Conservation (phyloP, 2,888 invertebrate genomes). For the Cryptocheilus praepositus region DNA sequence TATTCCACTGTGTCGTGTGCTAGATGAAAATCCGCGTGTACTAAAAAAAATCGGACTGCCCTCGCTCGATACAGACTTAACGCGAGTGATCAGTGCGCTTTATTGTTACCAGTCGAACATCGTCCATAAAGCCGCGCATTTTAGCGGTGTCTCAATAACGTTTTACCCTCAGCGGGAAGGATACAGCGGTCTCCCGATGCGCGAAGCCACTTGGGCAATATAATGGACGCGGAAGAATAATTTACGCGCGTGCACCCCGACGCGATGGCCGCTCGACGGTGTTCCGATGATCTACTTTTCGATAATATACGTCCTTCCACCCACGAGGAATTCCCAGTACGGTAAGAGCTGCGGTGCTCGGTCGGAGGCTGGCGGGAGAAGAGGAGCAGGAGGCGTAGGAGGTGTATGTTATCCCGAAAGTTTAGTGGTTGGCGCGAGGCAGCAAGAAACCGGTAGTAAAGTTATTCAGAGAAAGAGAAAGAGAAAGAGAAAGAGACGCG, state of each 20-base stretch:
- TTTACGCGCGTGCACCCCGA: background rate
- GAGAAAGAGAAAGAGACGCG: constrained; percentile 16
- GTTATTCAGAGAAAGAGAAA: constrained; percentile 64
- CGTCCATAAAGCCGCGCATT: background rate
- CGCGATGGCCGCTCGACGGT: background rate
- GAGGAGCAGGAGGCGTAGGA: constrained; percentile 55
- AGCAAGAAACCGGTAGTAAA: constrained; percentile 73
- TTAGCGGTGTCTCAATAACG: background rate
- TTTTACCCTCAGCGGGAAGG: background rate
- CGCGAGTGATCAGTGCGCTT: background rate
- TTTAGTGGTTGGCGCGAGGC: constrained; percentile 66
- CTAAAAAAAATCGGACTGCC: too few species aligned
- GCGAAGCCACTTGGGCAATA: background rate
- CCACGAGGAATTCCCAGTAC: constrained; percentile 21
- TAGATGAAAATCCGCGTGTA: too few species aligned
- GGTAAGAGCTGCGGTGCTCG: constrained; percentile 6
- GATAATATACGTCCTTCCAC: constrained; percentile 31
- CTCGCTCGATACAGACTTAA: background rate
- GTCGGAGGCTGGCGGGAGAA: constrained; percentile 14
- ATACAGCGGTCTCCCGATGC: constrained; percentile 1
- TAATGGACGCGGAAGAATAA: background rate
- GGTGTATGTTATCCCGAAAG: constrained; percentile 67
- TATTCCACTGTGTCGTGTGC: background rate
- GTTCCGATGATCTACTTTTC: constrained; percentile 38
- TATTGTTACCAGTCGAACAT: too few species aligned